Evolutionary conservation across 2,113 vertebrate species (phyloP).

Genomic region (Oryctolagus cuniculus): DNA sequence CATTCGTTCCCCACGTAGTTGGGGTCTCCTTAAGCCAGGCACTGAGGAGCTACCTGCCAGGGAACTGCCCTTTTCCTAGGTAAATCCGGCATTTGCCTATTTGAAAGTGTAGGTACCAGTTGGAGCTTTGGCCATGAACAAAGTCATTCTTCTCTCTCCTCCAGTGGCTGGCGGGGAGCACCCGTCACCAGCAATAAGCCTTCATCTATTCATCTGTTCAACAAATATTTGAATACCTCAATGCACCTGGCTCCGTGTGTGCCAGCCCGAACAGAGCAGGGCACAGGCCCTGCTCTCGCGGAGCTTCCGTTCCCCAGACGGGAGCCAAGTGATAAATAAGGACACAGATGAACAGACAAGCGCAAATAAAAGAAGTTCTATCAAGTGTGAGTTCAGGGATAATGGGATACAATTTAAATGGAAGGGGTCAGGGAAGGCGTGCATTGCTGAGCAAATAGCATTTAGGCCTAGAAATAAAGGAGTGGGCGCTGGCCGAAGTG

Average conservation of each 20-base stretch:
- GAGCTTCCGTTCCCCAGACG: background rate
- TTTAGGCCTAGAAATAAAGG: background rate
- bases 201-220: background rate
- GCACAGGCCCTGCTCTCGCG: background rate
- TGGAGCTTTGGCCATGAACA: background rate
- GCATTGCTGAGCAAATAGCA: constrained; percentile 10
- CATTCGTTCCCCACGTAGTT: background rate
- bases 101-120: background rate
- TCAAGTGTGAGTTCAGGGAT: background rate
- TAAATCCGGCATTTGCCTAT: background rate
- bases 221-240: background rate
- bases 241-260: background rate
- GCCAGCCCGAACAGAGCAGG: background rate
- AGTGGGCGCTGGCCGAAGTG: background rate
- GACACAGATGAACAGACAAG: background rate
- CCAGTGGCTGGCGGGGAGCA: background rate
- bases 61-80: background rate
- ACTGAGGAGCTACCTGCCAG: background rate
- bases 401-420: background rate
- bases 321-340: background rate
- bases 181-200: background rate
- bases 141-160: background rate
- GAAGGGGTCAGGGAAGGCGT: background rate
- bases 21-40: background rate
- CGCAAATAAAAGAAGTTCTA: background rate